Base-by-base conservation (phyloP, 2,797 vertebrate species). In the Cyclopterus lumpus region DNA sequence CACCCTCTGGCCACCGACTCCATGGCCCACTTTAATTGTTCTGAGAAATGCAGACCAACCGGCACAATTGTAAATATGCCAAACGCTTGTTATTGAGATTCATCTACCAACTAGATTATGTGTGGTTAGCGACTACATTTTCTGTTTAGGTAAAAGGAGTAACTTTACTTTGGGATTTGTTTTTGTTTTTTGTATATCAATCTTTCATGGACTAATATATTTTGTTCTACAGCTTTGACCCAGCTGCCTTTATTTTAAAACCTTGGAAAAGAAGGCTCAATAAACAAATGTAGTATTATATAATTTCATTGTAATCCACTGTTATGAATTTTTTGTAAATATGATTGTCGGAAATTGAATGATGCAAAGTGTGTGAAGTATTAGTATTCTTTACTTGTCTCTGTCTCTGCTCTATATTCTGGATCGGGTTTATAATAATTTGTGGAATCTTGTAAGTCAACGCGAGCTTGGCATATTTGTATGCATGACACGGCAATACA, bases 21-120 rank as follows among this genome's bases (percentile, higher is more conserved):
- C 26, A 65, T 73, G 84, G 66, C 22, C 73, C 82, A 84, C 83
- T 90, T 89, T 86, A 84, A 90, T 89, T 91, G 90, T 91, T 91
- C 82, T 65, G 75, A 77, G 87, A 18, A 90, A 89, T 44, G 71
- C 64, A 69, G 65, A 58, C 54, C 74, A 62, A 69, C 48, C 72
- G 87, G 89, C 89, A 90, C 72, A 58, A 54, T 7, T 57, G 46
- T 69, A 46, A 81, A 73, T 55, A 15, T 46, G 84, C 81, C 82
- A 84, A 57, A 75, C 86, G 49, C 64, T 38, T 34, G 18, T 34
- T 40, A 59, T 28, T 57, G 24, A 58, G 62, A 55, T 32, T 5
- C 46, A 58, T 46, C 34, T 54, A 28, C 24, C 12, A 30, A 24
- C 24, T 54, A n/a, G 15, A 15, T 53, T 48, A 51, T 62, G 38